Evolutionary conservation across 2,888 invertebrate species (phyloP), one percentile per base, ranked within the genome.

Genomic region (Lasioglossum malachurum): DNA sequence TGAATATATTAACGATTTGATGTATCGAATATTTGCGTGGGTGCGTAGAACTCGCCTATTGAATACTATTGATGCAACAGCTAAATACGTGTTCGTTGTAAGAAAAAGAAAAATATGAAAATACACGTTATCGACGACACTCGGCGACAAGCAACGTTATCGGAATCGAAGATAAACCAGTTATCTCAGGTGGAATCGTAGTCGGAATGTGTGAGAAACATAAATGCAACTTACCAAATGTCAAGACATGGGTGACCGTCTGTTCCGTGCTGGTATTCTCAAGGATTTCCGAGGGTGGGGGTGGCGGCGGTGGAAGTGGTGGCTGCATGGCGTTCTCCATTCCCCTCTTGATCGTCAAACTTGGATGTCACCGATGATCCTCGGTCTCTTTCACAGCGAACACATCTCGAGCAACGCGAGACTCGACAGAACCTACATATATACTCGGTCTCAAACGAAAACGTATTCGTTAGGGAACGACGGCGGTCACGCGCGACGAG

Each of bases 181-280:
- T 76, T 64, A 78, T 75, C 69, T 14, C 53, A 8, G 12, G 27
- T 38, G 19, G 3, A 31, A 49, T 12, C 23, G 14, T 35, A 44
- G 31, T 75, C n/a, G 41, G 64, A 53, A 78, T 14, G 41, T 77
- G 23, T 16, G 19, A 27, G 60, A 79, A 84, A 80, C 12, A 64
- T 44, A 75, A 57, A 60, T 84, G 57, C 53, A 80, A 90, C 94
- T 83, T 92, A 96, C 96, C 96, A 93, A 96, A 96, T 88, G 96
- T 96, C 91, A 96, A 96, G 92, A 96, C 96, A 94, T 96, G 96
- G 84, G 96, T 96, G 94, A 96, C 96, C 93, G 96, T 96, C 93
- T 92, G 92, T 83, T 93, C 93, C 71, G 84, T 87, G 84, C 84
- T 89, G 86, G 83, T 84, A 75, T 83, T 89, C 81, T 73, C 78